Evolutionary conservation across 2,797 vertebrate species (phyloP), one percentile per base, ranked within the genome.

Genomic region (Antennarius maculatus): DNA sequence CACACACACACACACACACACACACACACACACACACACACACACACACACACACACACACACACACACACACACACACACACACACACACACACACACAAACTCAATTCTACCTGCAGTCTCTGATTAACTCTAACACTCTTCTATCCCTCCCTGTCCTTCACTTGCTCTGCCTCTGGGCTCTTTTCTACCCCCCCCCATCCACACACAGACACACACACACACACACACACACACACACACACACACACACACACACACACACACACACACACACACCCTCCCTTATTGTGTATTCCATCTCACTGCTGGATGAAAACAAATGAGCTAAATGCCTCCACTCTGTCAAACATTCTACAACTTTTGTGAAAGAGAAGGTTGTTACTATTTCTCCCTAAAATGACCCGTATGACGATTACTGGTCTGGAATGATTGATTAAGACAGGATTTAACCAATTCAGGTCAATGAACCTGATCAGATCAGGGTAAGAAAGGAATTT

Each of bases 81-180:
- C 56, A 66, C 64, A 59, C 71, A 54, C 49, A 50, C 43, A 54
- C 39, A 52, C 53, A 48, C 14, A 59, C 61, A 54, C 51, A 54
- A 42, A 45, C 52, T 56, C 67, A 50, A 23, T 23, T 50, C 54
- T 34, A 57, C 72, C 72, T 75, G 16, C 51, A 77, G 73, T 73
- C 67, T 77, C 71, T 79, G 62, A 77, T 74, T 79, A 79, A 76
- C 72, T 79, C 76, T 61, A 55, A 61, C 68, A 10, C 75, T 71
- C 42, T 43, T 15, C 17, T 53, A 51, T 72, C 49, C 51, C 60
- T 70, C 72, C 67, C 63, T 7, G 71, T 76, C 78, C 74, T 74
- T 81, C 74, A 69, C 75, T 71, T 54, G 61, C 50, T 86, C 75
- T 77, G 53, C 66, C 83, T 69, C 61, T 69, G 12, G 18, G 69